Evolutionary conservation across 2,113 vertebrate genomes (phyloP), one percentile per base, ranked within the genome.

Genomic region (Plecotus auritus): DNA sequence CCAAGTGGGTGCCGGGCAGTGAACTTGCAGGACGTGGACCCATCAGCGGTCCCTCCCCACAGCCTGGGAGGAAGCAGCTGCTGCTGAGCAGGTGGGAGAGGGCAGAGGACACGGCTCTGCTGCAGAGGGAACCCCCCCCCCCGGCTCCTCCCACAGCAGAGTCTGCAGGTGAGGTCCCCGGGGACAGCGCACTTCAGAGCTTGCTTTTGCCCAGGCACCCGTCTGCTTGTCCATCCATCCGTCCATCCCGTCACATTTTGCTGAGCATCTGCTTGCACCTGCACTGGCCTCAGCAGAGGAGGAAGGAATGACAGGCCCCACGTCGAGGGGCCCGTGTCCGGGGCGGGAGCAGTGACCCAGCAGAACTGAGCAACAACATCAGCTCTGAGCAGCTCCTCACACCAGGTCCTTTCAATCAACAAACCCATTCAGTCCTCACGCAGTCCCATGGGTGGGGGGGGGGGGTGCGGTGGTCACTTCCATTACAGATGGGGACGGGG

Each of bases 1-100:
- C n/a, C 54, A n/a, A 6, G 20, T 0, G 4, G 74, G 28, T 1
- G 5, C 61, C 0, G 1, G 35, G 37, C 8, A 4, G n/a, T 1
- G 22, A 20, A 32, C 37, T 16, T 9, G 30, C 49, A 1, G 40
- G 40, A 40, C 14, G 20, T 17, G 2, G 35, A 17, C 16, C 22
- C 6, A 1, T 1, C 22, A 9, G 30, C 11, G 30, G 59, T 30
- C 67, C 69, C 35, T 40, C 23, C 26, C 73, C 8, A 23, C 4
- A 6, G 37, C 73, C 28, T 37, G 1, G 7, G 28, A 0, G 3
- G 42, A 42, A 54, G 16, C 35, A 4, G 16, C 35, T 16, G 0
- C 1, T 1, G 47, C 42, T 28, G 11, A 56, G 20, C 28, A 9
- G 1, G 16, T 1, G 59, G 49, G 54, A 20, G 22, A 3, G 5